Evolutionary conservation across 2,888 invertebrate species (phyloP), one percentile per base, ranked within the genome.

Genomic region (Meandrusa payeni): DNA sequence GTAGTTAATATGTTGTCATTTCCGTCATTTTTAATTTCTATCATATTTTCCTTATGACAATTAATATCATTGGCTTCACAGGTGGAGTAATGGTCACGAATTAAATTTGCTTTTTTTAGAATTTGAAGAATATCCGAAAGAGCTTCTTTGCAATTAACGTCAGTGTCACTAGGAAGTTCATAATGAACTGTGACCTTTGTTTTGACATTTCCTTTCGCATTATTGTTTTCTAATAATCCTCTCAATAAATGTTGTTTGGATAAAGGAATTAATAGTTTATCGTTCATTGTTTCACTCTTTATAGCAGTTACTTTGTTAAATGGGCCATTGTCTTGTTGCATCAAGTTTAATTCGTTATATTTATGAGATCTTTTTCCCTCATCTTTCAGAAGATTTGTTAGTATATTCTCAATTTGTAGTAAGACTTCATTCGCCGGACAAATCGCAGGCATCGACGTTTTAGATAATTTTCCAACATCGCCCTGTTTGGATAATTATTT

Each of bases 131-230:
- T 38, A 7, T 20, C 7, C n/a, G 5, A 5, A 2, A 43, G 43
- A 1, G 37, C 28, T 2, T 38, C 7, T 20, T 38, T 43, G 12
- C 38, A 43, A 32, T n/a, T 32, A 1, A 32, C 2, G 5, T 38
- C 27, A 6, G 12, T 5, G 2, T 24, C 31, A 10, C 26, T 26
- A 2, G 43, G 43, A 6, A 43, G 12, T 19, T 43, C 31, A 11
- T 43, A 43, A 5, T 32, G 13, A 27, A 43, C 37, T 9, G 22
- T 13, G 10, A 43, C 10, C 12, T 43, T 43, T 13, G 37, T 43
- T 38, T 38, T 37, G 3, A 22, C 5, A 5, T 38, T 19, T 1
- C 12, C 17, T 2, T 26, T 31, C 4, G 37, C 13, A 2, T 43
- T 9, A 13, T 10, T 32, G 2, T 32, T 24, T 13, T 38, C 15